Conservation (phyloP, 2,888 invertebrate species). For the Mesochorus sp. region DNA sequence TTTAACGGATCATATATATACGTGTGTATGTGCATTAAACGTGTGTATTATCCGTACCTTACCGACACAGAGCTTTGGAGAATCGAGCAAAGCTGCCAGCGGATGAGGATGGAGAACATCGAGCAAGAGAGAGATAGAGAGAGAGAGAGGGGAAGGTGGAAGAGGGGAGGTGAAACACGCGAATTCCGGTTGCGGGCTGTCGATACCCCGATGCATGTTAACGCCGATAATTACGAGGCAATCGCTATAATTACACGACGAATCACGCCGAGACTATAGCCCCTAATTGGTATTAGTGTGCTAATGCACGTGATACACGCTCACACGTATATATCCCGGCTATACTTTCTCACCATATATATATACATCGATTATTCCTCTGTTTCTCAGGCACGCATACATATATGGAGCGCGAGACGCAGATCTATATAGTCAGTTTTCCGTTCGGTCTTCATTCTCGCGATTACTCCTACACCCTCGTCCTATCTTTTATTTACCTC, state of each 20-base stretch:
- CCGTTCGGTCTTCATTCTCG: constrained; percentile 30
- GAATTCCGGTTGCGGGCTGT: constrained; percentile 60
- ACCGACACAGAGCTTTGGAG: constrained; percentile 31
- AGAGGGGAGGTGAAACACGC: constrained; percentile 49
- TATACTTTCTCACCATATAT: constrained; percentile 20
- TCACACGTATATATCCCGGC: constrained; percentile 22
- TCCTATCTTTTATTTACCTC: constrained; percentile 19
- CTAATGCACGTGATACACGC: constrained; percentile 58
- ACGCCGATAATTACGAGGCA: constrained; percentile 60
- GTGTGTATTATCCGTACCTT: constrained; percentile 23
- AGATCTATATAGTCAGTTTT: constrained; percentile 29
- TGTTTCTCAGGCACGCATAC: not conserved
- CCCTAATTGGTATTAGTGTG: constrained; percentile 62
- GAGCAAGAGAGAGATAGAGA: not conserved
- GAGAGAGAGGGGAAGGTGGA: too few species aligned
- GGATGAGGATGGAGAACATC: constrained; percentile 9
- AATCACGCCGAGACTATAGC: constrained; percentile 60
- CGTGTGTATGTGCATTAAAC: not conserved
- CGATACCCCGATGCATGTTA: constrained; percentile 62
- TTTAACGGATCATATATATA: not conserved
- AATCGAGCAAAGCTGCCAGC: constrained; percentile 26
- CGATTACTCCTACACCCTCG: constrained; percentile 1
- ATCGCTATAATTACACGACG: constrained; percentile 62
- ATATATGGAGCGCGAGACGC: too few species aligned
- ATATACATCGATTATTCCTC: constrained; percentile 20